Conservation (phyloP, 2,797 vertebrate genomes). For the Pipistrellus pipistrellus region DNA sequence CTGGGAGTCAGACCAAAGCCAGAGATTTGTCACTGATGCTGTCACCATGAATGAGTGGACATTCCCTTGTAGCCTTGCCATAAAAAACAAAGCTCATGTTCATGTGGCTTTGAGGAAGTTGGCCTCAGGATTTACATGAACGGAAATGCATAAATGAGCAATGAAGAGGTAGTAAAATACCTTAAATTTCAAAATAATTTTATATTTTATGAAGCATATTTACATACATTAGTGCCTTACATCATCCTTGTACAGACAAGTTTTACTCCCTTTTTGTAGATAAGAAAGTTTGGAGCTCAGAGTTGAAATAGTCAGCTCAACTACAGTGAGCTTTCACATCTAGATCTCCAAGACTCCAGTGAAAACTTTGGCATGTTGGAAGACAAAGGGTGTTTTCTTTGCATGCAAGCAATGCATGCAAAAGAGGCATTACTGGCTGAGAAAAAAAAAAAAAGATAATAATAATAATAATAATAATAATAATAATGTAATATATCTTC, state of each 20-base stretch:
- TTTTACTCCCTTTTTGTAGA: not conserved
- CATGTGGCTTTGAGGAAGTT: constrained; percentile 33
- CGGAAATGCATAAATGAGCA: not conserved
- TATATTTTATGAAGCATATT: constrained; percentile 33
- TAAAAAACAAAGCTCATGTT: not conserved
- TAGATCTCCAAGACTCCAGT: not conserved
- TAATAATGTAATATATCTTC: not conserved
- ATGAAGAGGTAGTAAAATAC: constrained; percentile 30
- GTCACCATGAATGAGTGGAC: not conserved
- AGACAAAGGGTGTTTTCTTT: not conserved
- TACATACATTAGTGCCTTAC: not conserved
- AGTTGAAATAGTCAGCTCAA: constrained; percentile 7
- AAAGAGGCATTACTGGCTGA: not conserved
- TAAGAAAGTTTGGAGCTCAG: not conserved
- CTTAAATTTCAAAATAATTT: constrained; percentile 46
- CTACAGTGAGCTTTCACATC: not conserved
- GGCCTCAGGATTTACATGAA: constrained; percentile 12
- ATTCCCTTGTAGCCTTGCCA: constrained; percentile 45
- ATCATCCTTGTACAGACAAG: not conserved
- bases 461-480: too few relatives aligned
- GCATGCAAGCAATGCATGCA: not conserved
- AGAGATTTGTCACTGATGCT: not conserved
- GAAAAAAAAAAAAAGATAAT: not conserved
- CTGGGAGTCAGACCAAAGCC: not conserved
- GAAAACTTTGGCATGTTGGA: not conserved